These are phyloP conservation scores for Incurvaria masculella DNA, from an alignment of 2,888 invertebrate species.

Conservation along the genomic window DNA sequence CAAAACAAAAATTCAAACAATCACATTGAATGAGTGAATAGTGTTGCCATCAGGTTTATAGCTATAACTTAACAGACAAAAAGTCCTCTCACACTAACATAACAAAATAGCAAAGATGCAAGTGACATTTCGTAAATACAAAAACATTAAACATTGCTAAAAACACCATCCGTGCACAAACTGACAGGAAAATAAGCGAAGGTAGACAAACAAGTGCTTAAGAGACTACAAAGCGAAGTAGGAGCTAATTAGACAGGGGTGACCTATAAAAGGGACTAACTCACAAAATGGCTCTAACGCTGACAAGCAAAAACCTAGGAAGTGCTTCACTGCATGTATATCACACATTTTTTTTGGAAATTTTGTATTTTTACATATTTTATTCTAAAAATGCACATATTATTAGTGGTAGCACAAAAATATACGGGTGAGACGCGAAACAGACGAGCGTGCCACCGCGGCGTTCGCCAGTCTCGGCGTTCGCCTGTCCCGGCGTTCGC, in stretches of 20 bases:
- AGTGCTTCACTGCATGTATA: slow-evolving; percentile 16
- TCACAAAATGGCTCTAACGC: background rate
- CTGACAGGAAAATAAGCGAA: background rate
- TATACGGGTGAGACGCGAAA: slow-evolving; percentile 30
- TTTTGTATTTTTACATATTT: slow-evolving; percentile 34
- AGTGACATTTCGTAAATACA: background rate
- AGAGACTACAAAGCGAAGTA: background rate
- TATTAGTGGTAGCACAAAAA: slow-evolving; percentile 18
- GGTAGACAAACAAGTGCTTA: background rate
- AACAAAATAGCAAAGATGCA: background rate
- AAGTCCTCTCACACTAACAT: background rate
- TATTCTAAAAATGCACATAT: slow-evolving; percentile 41
- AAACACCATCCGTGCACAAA: background rate
- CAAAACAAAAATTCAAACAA: no score
- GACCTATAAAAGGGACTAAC: background rate
- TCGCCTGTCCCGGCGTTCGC: slow-evolving; percentile 26
- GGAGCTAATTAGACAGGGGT: background rate
- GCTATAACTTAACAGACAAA: background rate
- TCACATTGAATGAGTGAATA: no score
- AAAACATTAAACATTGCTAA: no score
- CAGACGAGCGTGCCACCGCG: slow-evolving; percentile 39
- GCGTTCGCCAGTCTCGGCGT: slow-evolving; percentile 8
- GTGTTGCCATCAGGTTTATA: background rate
- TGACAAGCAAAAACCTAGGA: background rate
- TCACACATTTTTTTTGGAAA: slow-evolving; percentile 25